Percentiles rank a stretch among this genome's conserved stretches.
phyloP scores from a whole-genome alignment of 2,113 vertebrate species.

The Oplegnathus fasciatus region DNA sequence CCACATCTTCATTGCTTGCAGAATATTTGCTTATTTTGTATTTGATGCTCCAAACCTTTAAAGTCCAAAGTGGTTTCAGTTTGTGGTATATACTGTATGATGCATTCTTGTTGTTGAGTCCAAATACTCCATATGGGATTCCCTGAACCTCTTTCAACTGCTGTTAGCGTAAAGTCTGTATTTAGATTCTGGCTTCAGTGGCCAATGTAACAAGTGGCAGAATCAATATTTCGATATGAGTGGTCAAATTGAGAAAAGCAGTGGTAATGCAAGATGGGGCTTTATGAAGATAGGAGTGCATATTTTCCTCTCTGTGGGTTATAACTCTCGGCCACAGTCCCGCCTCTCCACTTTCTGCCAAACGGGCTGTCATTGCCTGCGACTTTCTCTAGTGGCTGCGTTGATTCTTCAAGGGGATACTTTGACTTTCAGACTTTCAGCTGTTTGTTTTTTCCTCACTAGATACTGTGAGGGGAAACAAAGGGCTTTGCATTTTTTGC shows the following conservation, averaged over 20 bases:
- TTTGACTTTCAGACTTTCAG: slow-evolving; percentile 49
- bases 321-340: slow-evolving; percentile 21
- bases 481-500: background rate
- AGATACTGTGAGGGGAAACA: slow-evolving; percentile 14
- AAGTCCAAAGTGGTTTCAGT: background rate
- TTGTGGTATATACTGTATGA: background rate
- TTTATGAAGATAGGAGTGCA: slow-evolving; percentile 40
- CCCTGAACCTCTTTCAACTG: slow-evolving; percentile 25
- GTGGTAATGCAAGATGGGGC: slow-evolving; percentile 49
- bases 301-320: slow-evolving; percentile 59
- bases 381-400: slow-evolving; percentile 51
- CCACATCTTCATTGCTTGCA: background rate
- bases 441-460: slow-evolving; percentile 17
- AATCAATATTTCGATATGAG: slow-evolving; percentile 74
- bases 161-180: slow-evolving; percentile 32
- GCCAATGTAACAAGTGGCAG: slow-evolving; percentile 52
- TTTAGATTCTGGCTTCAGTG: slow-evolving; percentile 55
- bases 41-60: slow-evolving; percentile 8
- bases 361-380: slow-evolving; percentile 44
- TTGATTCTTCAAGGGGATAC: slow-evolving; percentile 57
- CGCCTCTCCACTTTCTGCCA: slow-evolving; percentile 39
- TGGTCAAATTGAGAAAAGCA: slow-evolving; percentile 60
- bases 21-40: slow-evolving; percentile 2
- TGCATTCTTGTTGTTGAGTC: background rate
- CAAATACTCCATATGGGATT: slow-evolving; percentile 15